phyloP scores from a whole-genome alignment of 92 coral and sea anemone genomes.

The Micromussa lordhowensis region DNA sequence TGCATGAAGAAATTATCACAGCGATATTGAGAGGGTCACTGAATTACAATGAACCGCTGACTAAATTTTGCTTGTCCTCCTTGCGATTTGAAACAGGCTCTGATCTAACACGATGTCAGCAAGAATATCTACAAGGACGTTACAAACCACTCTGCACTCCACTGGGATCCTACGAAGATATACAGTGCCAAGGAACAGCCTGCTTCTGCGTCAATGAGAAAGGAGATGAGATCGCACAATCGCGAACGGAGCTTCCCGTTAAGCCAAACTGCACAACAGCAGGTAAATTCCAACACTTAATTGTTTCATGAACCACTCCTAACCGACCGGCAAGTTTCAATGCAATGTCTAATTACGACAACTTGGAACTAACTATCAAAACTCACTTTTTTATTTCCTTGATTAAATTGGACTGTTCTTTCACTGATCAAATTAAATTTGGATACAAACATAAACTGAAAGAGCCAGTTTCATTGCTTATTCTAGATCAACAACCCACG shows the following conservation, averaged over 20 bases:
- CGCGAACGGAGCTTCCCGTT: slow-evolving; percentile 77
- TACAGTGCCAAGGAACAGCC: slow-evolving; percentile 80
- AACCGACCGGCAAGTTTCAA: background rate
- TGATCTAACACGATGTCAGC: slow-evolving; percentile 63
- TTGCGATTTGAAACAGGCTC: slow-evolving; percentile 8
- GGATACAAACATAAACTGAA: background rate
- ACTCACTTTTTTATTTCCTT: background rate
- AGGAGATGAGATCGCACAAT: slow-evolving; percentile 90
- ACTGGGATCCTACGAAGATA: slow-evolving; percentile 78
- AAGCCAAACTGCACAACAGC: slow-evolving; percentile 77
- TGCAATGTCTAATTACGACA: background rate
- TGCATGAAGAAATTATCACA: background rate
- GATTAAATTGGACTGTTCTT: background rate
- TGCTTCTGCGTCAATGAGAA: slow-evolving; percentile 89
- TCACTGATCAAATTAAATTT: background rate
- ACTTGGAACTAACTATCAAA: background rate
- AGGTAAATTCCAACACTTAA: slow-evolving; percentile 41
- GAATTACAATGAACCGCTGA: background rate
- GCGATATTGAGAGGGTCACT: background rate
- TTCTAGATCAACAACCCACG: slow-evolving; percentile 64
- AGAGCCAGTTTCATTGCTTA: background rate
- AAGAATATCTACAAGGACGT: slow-evolving; percentile 77
- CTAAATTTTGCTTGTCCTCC: background rate
- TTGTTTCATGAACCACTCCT: background rate
- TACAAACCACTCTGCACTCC: slow-evolving; percentile 86